A percentile compares a stretch with the other conserved stretches of the same genome.
These are phyloP conservation scores for Dyspetes luteomarginatus DNA, from an alignment of 2,888 invertebrate species.

Conservation along the genomic window DNA sequence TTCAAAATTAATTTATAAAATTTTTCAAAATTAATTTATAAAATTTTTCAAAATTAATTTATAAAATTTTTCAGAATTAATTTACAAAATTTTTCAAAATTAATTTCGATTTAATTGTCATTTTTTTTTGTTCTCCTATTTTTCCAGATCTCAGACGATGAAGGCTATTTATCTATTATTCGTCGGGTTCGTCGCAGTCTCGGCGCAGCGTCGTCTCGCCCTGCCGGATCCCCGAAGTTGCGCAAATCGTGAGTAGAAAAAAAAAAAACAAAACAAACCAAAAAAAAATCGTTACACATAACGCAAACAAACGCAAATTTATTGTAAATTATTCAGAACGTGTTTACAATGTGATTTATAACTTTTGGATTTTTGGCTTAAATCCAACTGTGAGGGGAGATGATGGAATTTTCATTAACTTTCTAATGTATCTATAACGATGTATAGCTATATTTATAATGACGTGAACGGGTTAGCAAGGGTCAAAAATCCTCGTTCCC, in stretches of 20 bases:
- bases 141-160: conserved; percentile 75
- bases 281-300: neutral
- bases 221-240: conserved; percentile 95
- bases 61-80: too few species aligned
- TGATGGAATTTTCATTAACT: neutral
- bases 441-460: too few species aligned
- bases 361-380: neutral
- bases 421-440: too few species aligned
- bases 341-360: neutral
- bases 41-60: too few species aligned
- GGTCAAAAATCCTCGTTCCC: too few species aligned
- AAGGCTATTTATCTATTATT: conserved; percentile 85
- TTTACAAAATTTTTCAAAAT: neutral
- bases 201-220: conserved; percentile 93
- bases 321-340: neutral
- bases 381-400: too few species aligned
- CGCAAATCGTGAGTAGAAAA: conserved; percentile 90
- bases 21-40: too few species aligned
- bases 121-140: conserved; percentile 48
- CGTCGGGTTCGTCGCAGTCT: conserved; percentile 87
- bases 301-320: neutral
- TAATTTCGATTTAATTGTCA: neutral
- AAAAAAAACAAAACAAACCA: conserved; percentile 24
- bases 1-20: too few species aligned
- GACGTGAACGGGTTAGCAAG: too few species aligned